Base-by-base conservation (phyloP, 2,797 vertebrate species). In the Melanotaenia nigrans region DNA sequence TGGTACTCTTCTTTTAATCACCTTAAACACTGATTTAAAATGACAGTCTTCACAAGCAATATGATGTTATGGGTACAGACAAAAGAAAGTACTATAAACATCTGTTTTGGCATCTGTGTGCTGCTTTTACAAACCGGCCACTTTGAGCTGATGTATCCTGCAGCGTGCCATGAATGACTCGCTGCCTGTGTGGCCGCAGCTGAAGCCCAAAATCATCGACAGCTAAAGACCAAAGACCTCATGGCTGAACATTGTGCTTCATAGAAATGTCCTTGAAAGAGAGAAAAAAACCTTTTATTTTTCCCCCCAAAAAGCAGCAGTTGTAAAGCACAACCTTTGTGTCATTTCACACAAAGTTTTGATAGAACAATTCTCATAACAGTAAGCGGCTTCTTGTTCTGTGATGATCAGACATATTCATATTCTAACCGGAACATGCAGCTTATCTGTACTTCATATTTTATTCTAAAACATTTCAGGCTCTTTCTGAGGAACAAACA, bases 171-270 rank as follows among this genome's bases (percentile, higher is more conserved):
- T 42, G 65, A 65, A 33, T 7, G 51, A 33, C 60, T 59, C 42
- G 45, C 11, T 73, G 73, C 61, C 73, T 65, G 75, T 51, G 49
- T 51, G 49, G 49, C 49, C 49, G 4, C 22, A n/a, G 49, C 49
- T 5, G 9, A 10, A 81, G 12, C 13, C 55, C 47, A 77, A 42
- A 4, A 57, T 65, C 61, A 66, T 51, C 69, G 47, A 66, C 67
- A 32, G 78, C 70, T 65, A 16, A n/a, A 32, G 45, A 30, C 66
- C 36, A 40, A 66, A 14, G 65, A 68, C 84, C 82, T 83, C 73
- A 75, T 74, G 81, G 79, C 61, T 58, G 24, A 59, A 60, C 45
- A 51, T 71, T 79, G 74, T 0, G 49, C 28, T 58, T 65, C 24
- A 62, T 13, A 70, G 25, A 5, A 35, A 62, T 55, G 61, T 77